phyloP scores from a whole-genome alignment of 2,888 invertebrate species.

The Tipula confusa region DNA sequence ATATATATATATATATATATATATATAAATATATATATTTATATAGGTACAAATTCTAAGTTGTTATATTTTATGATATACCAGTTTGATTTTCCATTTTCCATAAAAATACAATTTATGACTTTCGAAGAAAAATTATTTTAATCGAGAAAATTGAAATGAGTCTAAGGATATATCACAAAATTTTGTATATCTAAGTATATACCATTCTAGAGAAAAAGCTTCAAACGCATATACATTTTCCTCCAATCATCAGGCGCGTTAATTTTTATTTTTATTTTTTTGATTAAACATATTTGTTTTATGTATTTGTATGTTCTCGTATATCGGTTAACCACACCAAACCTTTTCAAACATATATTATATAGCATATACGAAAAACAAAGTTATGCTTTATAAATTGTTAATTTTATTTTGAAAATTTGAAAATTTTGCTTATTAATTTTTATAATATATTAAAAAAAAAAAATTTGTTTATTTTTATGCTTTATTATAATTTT shows the following conservation, averaged over 20 bases:
- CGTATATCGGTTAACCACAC: neutral
- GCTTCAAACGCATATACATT: neutral
- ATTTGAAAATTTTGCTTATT: constrained; percentile 3
- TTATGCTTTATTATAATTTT: neutral
- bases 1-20: too few relatives aligned
- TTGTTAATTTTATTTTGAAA: neutral
- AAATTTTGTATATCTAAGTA: neutral
- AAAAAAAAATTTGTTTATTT: neutral
- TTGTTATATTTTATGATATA: neutral
- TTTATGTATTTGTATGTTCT: neutral
- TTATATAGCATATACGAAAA: too few relatives aligned
- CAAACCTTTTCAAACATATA: neutral
- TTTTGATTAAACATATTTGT: neutral
- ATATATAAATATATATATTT: too few relatives aligned
- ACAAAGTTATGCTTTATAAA: neutral
- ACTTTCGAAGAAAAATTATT: neutral
- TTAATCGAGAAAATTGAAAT: neutral
- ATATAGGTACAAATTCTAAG: too few relatives aligned
- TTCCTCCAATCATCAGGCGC: neutral
- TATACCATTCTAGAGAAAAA: neutral
- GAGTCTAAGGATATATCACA: neutral
- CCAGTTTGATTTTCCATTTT: neutral
- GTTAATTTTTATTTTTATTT: neutral
- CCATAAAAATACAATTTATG: neutral
- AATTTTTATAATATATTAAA: neutral